A percentile compares a stretch with the other conserved stretches of the same genome.
Conservation (phyloP, 2,113 vertebrate species). For the Atherinomorus stipes region DNA sequence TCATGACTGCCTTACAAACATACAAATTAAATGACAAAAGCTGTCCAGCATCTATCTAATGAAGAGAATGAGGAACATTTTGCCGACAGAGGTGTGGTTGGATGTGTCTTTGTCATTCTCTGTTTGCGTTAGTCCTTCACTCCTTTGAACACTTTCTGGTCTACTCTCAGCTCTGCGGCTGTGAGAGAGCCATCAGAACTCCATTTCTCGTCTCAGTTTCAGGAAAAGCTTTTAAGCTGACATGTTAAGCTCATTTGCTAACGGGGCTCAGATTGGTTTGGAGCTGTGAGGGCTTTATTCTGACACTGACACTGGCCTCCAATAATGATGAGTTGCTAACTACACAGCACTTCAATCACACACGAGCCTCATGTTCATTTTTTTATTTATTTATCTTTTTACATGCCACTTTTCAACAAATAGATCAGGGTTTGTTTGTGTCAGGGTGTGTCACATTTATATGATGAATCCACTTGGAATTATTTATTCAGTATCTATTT, state of each 20-base stretch:
- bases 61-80: slow-evolving; percentile 44
- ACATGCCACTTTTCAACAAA: slow-evolving; percentile 20
- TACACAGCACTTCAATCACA: slow-evolving; percentile 50
- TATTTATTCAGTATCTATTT: background rate
- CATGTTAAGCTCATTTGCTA: slow-evolving; percentile 80
- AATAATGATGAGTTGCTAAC: slow-evolving; percentile 67
- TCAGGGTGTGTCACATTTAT: background rate
- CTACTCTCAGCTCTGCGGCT: slow-evolving; percentile 38
- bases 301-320: slow-evolving; percentile 68
- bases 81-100: slow-evolving; percentile 29
- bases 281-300: slow-evolving; percentile 63
- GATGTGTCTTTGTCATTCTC: background rate
- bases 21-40: slow-evolving; percentile 5
- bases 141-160: slow-evolving; percentile 4
- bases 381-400: slow-evolving; percentile 7
- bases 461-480: background rate
- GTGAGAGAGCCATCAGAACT: slow-evolving; percentile 55
- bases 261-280: slow-evolving; percentile 65
- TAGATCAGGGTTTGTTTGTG: background rate
- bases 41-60: slow-evolving; percentile 33
- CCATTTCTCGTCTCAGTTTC: slow-evolving; percentile 65
- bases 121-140: slow-evolving; percentile 36
- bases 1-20: background rate
- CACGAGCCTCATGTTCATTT: slow-evolving; percentile 19
- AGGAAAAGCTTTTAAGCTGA: slow-evolving; percentile 79